Evolutionary conservation across 2,888 invertebrate genomes (phyloP).

Genomic region (Athripsodes cinereus): DNA sequence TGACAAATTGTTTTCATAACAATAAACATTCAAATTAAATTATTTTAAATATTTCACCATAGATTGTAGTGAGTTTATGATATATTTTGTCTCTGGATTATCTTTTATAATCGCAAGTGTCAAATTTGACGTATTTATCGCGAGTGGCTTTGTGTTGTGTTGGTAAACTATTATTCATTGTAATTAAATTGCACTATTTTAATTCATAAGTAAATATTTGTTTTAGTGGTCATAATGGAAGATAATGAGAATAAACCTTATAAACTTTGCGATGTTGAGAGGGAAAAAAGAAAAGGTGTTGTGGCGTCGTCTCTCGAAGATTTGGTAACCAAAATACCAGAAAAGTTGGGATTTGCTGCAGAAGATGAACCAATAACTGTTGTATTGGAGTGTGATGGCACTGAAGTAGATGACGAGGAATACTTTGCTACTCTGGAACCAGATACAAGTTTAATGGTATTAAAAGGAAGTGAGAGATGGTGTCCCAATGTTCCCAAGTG

Average conservation of each 20-base stretch:
- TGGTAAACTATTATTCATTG: not conserved
- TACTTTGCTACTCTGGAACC: constrained; percentile 87
- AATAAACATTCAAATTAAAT: not conserved
- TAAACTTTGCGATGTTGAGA: constrained; percentile 72
- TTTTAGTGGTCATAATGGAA: constrained; percentile 41
- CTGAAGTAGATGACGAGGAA: constrained; percentile 93
- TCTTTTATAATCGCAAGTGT: constrained; percentile 5
- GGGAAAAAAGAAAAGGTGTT: constrained; percentile 76
- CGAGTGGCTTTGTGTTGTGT: not conserved
- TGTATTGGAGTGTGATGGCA: constrained; percentile 87
- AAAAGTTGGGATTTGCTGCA: constrained; percentile 61
- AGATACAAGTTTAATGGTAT: constrained; percentile 79
- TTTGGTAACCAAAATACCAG: constrained; percentile 67
- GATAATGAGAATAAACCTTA: constrained; percentile 61
- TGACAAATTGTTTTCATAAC: not conserved
- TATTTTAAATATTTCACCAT: constrained; percentile 11
- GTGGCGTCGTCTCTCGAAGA: constrained; percentile 76
- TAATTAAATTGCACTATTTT: not conserved
- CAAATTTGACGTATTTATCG: constrained; percentile 13
- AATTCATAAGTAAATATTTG: constrained; percentile 6
- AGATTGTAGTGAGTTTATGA: constrained; percentile 17
- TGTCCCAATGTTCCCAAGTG: constrained; percentile 56
- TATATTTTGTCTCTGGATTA: constrained; percentile 15
- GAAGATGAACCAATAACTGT: constrained; percentile 62
- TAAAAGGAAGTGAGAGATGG: constrained; percentile 74